Evolutionary conservation across 2,797 vertebrate genomes (phyloP).

Genomic region (Pseudochirops corinnae): DNA sequence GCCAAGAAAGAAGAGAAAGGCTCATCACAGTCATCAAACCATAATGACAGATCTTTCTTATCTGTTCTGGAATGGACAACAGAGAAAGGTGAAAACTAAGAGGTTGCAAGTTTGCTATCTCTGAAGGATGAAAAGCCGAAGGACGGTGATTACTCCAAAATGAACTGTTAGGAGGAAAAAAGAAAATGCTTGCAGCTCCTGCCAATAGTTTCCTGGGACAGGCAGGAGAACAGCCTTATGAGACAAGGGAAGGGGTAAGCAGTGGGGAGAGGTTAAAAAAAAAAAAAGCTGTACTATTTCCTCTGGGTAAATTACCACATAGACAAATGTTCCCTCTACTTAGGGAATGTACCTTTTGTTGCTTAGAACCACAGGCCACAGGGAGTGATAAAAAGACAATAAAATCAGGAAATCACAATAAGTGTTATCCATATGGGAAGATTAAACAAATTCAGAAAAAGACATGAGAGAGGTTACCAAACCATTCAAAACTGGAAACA

Average conservation of each 20-base stretch:
- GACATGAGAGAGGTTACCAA: not conserved
- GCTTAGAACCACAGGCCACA: not conserved
- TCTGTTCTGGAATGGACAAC: not conserved
- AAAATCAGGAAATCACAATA: not conserved
- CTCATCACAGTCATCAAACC: slow-evolving; percentile 52
- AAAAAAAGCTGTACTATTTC: not conserved
- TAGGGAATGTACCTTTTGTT: slow-evolving; percentile 9
- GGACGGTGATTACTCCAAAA: slow-evolving; percentile 64
- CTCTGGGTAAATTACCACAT: not conserved
- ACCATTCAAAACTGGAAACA: not conserved
- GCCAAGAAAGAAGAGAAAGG: slow-evolving; percentile 51
- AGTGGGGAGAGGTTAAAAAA: not conserved
- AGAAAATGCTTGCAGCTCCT: slow-evolving; percentile 64
- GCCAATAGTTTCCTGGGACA: slow-evolving; percentile 63
- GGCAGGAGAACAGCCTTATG: slow-evolving; percentile 13
- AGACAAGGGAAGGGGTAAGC: slow-evolving; percentile 45
- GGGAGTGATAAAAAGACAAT: not conserved
- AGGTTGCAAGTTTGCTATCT: slow-evolving; percentile 56
- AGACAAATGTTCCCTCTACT: not conserved
- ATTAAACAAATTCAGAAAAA: not conserved
- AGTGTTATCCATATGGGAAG: not conserved
- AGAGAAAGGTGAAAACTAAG: slow-evolving; percentile 10
- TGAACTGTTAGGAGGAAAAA: slow-evolving; percentile 63
- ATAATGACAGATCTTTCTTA: slow-evolving; percentile 67
- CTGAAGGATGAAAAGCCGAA: not conserved